Evolutionary conservation across 1,140 invertebrate species (phyloP).

Genomic region (Augochlora pura): DNA sequence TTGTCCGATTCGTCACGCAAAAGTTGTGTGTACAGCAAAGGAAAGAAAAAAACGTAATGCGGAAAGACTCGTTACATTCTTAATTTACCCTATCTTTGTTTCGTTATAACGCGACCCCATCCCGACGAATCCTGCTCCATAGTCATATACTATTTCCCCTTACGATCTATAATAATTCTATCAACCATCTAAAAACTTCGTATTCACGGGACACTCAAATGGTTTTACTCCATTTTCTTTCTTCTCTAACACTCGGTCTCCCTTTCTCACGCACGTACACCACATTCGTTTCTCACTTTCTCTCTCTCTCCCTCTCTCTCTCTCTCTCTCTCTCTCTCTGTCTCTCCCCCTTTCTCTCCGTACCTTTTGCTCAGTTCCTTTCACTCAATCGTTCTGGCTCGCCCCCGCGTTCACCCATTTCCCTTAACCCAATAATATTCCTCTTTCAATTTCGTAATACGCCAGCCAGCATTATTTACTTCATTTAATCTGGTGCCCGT

Average conservation of each 20-base stretch:
- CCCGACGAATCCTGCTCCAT: neutral
- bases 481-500: conserved; percentile 40
- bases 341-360: neutral
- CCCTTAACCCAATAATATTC: conserved; percentile 7
- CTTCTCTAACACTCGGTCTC: neutral
- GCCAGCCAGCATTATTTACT: conserved; percentile 35
- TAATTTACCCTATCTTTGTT: conserved; percentile 43
- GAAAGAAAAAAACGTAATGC: conserved; percentile 55
- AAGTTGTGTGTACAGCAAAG: conserved; percentile 29
- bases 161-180: conserved; percentile 50
- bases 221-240: neutral
- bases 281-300: neutral
- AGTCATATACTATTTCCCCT: conserved; percentile 8
- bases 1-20: conserved; percentile 19
- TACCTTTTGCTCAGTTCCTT: neutral
- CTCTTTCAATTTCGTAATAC: neutral
- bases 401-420: conserved; percentile 33
- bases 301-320: conserved; percentile 32
- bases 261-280: neutral
- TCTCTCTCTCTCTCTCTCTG: conserved; percentile 28
- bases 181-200: conserved; percentile 33
- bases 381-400: neutral
- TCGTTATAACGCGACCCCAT: conserved; percentile 39
- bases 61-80: conserved; percentile 58
- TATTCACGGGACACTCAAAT: neutral